These are phyloP conservation scores for Cephalotes varians DNA, from an alignment of 2,888 invertebrate species.

Conservation along the genomic window DNA sequence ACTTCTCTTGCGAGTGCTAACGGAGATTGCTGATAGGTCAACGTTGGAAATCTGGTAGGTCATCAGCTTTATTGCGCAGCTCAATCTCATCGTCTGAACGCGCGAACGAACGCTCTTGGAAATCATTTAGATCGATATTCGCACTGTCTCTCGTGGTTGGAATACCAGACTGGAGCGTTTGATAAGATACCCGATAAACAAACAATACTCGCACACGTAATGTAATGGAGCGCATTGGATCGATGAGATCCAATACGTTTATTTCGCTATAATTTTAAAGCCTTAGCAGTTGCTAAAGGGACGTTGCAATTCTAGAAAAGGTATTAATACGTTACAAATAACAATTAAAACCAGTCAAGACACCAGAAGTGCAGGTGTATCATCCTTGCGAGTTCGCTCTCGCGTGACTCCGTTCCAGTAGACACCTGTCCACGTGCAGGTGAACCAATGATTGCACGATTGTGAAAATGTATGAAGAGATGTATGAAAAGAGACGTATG, in stretches of 20 bases:
- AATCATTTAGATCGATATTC: constrained; percentile 47
- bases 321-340: background rate
- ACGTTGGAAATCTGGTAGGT: constrained; percentile 39
- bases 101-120: constrained; percentile 20
- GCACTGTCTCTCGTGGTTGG: constrained; percentile 8
- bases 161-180: constrained; percentile 26
- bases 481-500: background rate
- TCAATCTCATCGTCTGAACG: constrained; percentile 13
- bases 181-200: constrained; percentile 48
- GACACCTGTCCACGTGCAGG: constrained; percentile 28
- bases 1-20: constrained; percentile 9
- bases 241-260: background rate
- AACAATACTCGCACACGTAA: background rate
- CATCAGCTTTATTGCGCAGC: constrained; percentile 46
- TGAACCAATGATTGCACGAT: background rate
- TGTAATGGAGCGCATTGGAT: background rate
- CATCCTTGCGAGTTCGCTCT: constrained; percentile 28
- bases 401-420: constrained; percentile 23
- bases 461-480: background rate
- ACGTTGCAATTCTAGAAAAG: background rate
- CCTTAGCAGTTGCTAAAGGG: background rate
- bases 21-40: constrained; percentile 25
- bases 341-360: constrained; percentile 11
- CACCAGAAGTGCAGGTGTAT: constrained; percentile 34
- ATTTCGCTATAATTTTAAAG: background rate